Evolutionary conservation across 2,113 vertebrate species (phyloP), one percentile per base, ranked within the genome.

Genomic region (Trogon melanurus): DNA sequence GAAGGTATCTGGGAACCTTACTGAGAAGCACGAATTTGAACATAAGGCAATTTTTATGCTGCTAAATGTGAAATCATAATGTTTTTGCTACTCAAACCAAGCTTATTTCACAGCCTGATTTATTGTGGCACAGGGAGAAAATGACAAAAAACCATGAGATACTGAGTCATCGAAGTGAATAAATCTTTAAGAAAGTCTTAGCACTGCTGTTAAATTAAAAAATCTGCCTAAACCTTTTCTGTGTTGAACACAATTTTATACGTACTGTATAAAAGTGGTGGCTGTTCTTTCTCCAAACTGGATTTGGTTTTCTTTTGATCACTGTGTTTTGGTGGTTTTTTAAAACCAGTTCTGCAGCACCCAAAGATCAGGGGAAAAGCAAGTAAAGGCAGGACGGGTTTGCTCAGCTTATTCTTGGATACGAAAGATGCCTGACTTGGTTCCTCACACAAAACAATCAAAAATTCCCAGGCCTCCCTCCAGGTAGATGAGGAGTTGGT

Each of bases 51-150:
- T 96, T 97, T 96, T 95, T 96, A 74, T 93, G 83, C 89, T 88
- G 72, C 84, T 96, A 91, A 96, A 98, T 97, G 95, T 96, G 96
- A 97, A 97, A 97, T 95, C 97, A 88, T 86, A 97, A 98, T 96
- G 96, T 47, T 97, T 96, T 96, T 85, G 44, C 96, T 96, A 88
- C 96, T 97, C 91, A 95, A 89, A 96, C 71, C 95, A 96, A 97
- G 93, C 91, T 97, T 97, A 85, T 97, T 97, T 97, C 91, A 97
- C 95, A 96, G 96, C 67, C 57, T 88, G 91, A 95, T 96, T 97
- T 97, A 96, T 89, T 94, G 75, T 73, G 38, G 74, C 57, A 92
- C 32, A 45, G 54, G 44, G 62, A 65, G 61, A 95, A 93, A 96
- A 85, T 22, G 34, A 36, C 27, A 51, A 86, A 88, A 95, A 95